Conservation (phyloP, 2,113 vertebrate species). For the Festucalex cinctus region DNA sequence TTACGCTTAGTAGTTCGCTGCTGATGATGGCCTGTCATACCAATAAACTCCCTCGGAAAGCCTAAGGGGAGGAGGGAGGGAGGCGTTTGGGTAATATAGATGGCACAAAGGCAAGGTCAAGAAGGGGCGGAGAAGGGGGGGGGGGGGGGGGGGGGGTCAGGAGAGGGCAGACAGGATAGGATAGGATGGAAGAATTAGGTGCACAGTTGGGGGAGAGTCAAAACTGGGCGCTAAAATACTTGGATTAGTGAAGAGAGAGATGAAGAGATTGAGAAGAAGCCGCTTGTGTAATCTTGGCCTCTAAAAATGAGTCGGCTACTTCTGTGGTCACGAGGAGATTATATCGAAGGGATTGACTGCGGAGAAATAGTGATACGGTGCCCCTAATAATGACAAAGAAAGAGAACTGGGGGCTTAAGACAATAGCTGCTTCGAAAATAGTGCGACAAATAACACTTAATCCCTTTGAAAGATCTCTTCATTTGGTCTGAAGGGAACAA, state of each 20-base stretch:
- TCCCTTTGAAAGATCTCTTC: slow-evolving; percentile 45
- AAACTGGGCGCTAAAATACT: slow-evolving; percentile 59
- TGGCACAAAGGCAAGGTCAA: slow-evolving; percentile 26
- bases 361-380: slow-evolving; percentile 33
- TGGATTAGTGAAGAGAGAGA: slow-evolving; percentile 61
- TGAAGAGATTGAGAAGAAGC: slow-evolving; percentile 62
- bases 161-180: not conserved
- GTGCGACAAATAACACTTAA: slow-evolving; percentile 31
- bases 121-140: not conserved
- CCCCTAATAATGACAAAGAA: slow-evolving; percentile 49
- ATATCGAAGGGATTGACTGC: slow-evolving; percentile 35
- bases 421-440: slow-evolving; percentile 52
- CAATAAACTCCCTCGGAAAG: slow-evolving; percentile 54
- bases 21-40: slow-evolving; percentile 59
- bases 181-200: slow-evolving; percentile 38
- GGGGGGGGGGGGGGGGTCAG: no score
- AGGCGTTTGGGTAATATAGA: slow-evolving; percentile 1
- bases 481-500: slow-evolving; percentile 32
- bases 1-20: slow-evolving; percentile 49
- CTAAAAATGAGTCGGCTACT: slow-evolving; percentile 47
- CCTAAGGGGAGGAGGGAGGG: slow-evolving; percentile 12
- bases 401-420: slow-evolving; percentile 47
- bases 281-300: slow-evolving; percentile 64
- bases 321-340: slow-evolving; percentile 54
- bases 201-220: slow-evolving; percentile 62